phyloP scores from a whole-genome alignment of 2,113 vertebrate species.

The Bettongia penicillata region DNA sequence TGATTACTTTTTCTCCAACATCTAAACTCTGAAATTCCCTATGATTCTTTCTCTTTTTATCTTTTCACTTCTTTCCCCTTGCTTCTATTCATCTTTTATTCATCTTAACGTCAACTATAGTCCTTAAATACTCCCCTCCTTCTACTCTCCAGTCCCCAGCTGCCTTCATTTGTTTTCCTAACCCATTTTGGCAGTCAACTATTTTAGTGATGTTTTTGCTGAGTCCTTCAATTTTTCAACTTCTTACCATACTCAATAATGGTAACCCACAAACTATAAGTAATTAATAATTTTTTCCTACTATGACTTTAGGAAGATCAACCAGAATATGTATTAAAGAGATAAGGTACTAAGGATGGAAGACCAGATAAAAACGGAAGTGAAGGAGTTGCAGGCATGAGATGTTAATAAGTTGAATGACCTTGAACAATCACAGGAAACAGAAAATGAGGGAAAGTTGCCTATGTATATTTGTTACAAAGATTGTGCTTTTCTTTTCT shows the following conservation, averaged over 20 bases:
- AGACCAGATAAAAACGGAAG: background rate
- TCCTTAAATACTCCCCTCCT: background rate
- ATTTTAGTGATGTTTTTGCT: background rate
- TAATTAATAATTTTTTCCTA: background rate
- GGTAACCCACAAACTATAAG: background rate
- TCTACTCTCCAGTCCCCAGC: background rate
- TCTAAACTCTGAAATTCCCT: background rate
- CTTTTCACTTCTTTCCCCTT: background rate
- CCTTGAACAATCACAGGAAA: background rate
- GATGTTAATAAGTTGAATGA: background rate
- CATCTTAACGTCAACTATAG: background rate
- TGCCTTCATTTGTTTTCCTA: background rate
- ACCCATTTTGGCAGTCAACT: background rate
- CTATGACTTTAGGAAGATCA: background rate
- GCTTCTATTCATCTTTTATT: background rate
- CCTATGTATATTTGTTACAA: background rate
- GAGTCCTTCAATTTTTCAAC: background rate
- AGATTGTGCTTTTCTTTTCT: background rate
- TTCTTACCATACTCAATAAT: background rate
- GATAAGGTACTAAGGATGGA: background rate
- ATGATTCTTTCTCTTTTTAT: background rate
- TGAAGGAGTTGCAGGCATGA: background rate
- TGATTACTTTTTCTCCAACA: background rate
- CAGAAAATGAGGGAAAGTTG: background rate
- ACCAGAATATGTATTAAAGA: background rate